Base-by-base conservation (phyloP, 2,888 invertebrate genomes). In the Stratiomys singularior region DNA sequence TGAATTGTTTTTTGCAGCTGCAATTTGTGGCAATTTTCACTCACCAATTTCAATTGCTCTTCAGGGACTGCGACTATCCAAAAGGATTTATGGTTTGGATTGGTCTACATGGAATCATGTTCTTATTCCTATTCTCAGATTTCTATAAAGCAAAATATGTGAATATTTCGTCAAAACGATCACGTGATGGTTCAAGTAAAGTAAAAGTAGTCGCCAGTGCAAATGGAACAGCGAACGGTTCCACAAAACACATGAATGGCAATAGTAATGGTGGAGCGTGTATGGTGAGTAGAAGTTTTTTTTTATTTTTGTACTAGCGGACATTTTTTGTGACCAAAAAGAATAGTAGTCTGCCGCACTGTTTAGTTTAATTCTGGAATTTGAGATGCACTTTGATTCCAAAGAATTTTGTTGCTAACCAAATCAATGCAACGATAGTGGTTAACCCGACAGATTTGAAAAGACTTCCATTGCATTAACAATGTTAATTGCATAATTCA, bases 41-140 rank as follows among this genome's bases (percentile, higher is more conserved):
- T 72, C 97, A 98, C 88, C 96, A 96, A 86, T 94, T 96, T 89
- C 96, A 96, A 86, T 90, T 97, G 81, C 87, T 97, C 82, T 95
- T 96, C 90, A 92, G 92, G 81, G 95, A 96, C 80, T 98, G 98
- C 88, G 92, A 95, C 86, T 98, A 97, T 88, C 97, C 97, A 7
- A 92, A 93, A 83, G 91, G 92, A 78, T 96, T 96, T 88, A 95
- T 96, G 90, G 91, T 95, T 85, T 98, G 96, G 96, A 98, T 98
- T 86, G 96, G 96, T 64, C 90, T 96, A 82, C 98, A 98, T 88
- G 98, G 97, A 78, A 90, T 97, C 83, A 90, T 98, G 85, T 98
- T 98, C 91, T 91, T 97, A 81, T 93, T 96, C 88, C 91, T 98
- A 82, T 98, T 98, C 90, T 94, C 94, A 52, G 95, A 97, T 88